These are phyloP conservation scores for Allophyes oxyacanthae DNA, from an alignment of 2,888 invertebrate genomes.

Conservation along the genomic window DNA sequence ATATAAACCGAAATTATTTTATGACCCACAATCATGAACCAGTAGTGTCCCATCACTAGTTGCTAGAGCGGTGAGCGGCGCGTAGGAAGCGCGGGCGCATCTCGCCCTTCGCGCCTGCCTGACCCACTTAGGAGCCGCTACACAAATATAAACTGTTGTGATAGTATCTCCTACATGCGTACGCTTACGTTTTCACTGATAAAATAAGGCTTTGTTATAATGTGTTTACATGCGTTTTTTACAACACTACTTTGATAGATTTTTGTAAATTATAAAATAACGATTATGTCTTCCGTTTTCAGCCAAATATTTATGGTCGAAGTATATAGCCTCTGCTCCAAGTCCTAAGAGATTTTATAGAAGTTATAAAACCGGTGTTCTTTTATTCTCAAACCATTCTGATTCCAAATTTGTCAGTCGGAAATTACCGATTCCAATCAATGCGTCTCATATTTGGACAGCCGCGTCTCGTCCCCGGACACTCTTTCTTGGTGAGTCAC, in stretches of 20 bases:
- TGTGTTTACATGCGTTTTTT: neutral
- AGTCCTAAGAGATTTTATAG: too few relatives aligned
- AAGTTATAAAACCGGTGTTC: too few relatives aligned
- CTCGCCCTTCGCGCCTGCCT: conserved; percentile 74
- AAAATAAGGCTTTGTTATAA: conserved; percentile 9
- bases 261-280: too few relatives aligned
- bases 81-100: conserved; percentile 77
- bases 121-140: conserved; percentile 72
- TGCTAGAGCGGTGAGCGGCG: conserved; percentile 54
- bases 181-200: conserved; percentile 33
- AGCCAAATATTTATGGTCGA: too few relatives aligned
- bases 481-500: conserved; percentile 60
- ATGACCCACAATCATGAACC: conserved; percentile 1
- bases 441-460: conserved; percentile 39
- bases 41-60: conserved; percentile 58
- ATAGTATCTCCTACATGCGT: conserved; percentile 43
- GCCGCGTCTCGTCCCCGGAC: conserved; percentile 29
- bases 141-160: conserved; percentile 64
- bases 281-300: too few relatives aligned
- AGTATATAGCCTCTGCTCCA: too few relatives aligned
- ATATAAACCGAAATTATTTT: neutral
- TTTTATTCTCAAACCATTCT: conserved; percentile 3
- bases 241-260: too few relatives aligned
- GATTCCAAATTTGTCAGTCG: conserved; percentile 19
- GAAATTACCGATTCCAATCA: conserved; percentile 34